Base-by-base conservation (phyloP, 1,140 invertebrate species). In the Drosophila melanica region DNA sequence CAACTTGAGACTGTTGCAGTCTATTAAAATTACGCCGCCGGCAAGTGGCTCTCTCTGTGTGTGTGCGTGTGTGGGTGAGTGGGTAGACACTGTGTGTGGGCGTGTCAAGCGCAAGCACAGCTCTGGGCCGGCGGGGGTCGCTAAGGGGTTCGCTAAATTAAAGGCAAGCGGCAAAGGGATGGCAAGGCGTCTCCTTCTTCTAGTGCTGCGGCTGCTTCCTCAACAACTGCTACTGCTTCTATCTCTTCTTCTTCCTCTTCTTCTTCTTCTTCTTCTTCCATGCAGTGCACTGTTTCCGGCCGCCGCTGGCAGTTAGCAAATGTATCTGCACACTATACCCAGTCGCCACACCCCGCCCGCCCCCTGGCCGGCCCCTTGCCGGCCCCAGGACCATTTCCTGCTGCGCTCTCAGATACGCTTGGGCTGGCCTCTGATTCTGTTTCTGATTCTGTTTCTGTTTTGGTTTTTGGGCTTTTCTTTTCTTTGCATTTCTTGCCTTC, bases 1-100 rank as follows among this genome's bases (percentile, higher is more conserved):
- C 79, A 82, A 82, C 80, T 82, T 82, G 80, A 82, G 79, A 82
- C 80, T 82, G 80, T 82, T 82, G 80, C 80, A 82, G 80, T 82
- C 80, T 82, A 82, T 82, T 82, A 82, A 82, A 82, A 82, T 82
- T 82, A 82, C 80, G 75, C 80, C 79, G 63, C 54, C 75, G 80
- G 75, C 80, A 82, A 82, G 74, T 78, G 70, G 70, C 59, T 48
- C 50, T 58, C 37, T 81, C 39, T 44, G 33, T 44, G 42, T 54
- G 42, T 65, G 39, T 53, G 54, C 14, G 45, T 50, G 48, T 44
- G 59, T 37, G 65, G n/a, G n/a, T n/a, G n/a, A n/a, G n/a, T n/a
- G n/a, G n/a, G n/a, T 65, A 45, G 27, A 7, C 27, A 27, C 3
- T 77, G 39, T 70, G 63, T 41, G 66, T 66, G 75, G 75, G 80